These are phyloP conservation scores for Spialia ferax DNA, from an alignment of 2,888 invertebrate genomes.

Conservation along the genomic window DNA sequence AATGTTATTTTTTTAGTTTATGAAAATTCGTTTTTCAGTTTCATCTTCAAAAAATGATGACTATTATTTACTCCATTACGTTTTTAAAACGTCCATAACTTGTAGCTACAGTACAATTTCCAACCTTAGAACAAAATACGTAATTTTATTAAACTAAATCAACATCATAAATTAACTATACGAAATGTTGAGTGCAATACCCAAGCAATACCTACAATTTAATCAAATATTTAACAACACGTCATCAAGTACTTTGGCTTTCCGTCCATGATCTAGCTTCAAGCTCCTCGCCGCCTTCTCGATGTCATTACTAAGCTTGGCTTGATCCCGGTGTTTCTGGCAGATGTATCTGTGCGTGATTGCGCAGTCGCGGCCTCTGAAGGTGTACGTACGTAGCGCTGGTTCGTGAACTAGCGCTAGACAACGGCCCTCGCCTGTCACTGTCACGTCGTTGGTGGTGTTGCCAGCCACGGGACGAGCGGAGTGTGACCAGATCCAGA, in stretches of 20 bases:
- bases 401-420: conserved; percentile 89
- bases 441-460: conserved; percentile 57
- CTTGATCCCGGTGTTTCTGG: conserved; percentile 88
- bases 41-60: too few relatives aligned
- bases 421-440: conserved; percentile 90
- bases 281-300: conserved; percentile 72
- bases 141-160: too few relatives aligned
- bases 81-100: too few relatives aligned
- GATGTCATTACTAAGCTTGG: conserved; percentile 88
- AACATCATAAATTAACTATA: too few relatives aligned
- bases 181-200: too few relatives aligned
- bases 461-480: conserved; percentile 90
- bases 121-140: too few relatives aligned
- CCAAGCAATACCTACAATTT: too few relatives aligned
- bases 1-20: too few relatives aligned
- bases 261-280: conserved; percentile 16
- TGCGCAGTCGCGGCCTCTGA: conserved; percentile 92
- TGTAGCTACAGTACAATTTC: too few relatives aligned
- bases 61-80: too few relatives aligned
- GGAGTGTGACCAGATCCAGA: conserved; percentile 96
- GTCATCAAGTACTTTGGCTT: conserved; percentile 41
- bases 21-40: too few relatives aligned
- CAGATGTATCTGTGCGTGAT: conserved; percentile 90
- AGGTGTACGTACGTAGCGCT: conserved; percentile 86
- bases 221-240: background rate